These are phyloP conservation scores for Ataeniobius toweri DNA, from an alignment of 2,797 vertebrate species.

Conservation along the genomic window DNA sequence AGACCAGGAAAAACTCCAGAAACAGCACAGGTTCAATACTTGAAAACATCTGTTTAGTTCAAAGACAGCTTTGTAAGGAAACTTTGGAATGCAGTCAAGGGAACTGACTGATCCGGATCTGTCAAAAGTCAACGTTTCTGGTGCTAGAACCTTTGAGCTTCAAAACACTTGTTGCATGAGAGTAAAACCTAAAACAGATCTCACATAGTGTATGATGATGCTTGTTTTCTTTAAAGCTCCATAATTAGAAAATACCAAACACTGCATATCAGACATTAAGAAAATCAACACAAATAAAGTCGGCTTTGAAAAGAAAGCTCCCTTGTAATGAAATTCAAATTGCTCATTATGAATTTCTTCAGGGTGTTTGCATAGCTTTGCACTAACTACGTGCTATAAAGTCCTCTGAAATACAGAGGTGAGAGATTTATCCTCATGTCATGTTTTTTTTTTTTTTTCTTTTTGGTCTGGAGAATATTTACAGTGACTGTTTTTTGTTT, in stretches of 20 bases:
- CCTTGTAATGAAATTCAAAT: slow-evolving; percentile 31
- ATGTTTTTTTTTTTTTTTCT: slow-evolving; percentile 21
- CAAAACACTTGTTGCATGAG: slow-evolving; percentile 15
- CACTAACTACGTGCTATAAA: slow-evolving; percentile 10
- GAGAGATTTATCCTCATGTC: slow-evolving; percentile 25
- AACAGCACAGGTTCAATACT: slow-evolving; percentile 15
- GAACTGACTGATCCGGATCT: background rate
- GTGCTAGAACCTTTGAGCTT: background rate
- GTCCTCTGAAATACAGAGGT: slow-evolving; percentile 41
- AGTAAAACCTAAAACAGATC: slow-evolving; percentile 7
- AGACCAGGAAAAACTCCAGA: slow-evolving; percentile 17
- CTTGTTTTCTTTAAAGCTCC: slow-evolving; percentile 31
- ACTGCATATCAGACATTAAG: slow-evolving; percentile 1
- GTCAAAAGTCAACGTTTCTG: slow-evolving; percentile 3
- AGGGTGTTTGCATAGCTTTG: slow-evolving; percentile 10
- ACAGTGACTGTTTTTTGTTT: slow-evolving; percentile 54
- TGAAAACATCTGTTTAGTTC: background rate
- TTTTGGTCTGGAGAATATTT: slow-evolving; percentile 32
- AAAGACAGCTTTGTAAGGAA: background rate
- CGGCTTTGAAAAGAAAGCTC: slow-evolving; percentile 3
- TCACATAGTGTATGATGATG: slow-evolving; percentile 9
- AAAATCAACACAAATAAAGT: slow-evolving; percentile 33
- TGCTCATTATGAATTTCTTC: slow-evolving; percentile 20
- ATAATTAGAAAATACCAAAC: slow-evolving; percentile 33
- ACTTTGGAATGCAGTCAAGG: slow-evolving; percentile 11